phyloP scores from a whole-genome alignment of 2,888 invertebrate genomes.

The Apomyelois bistriatella region DNA sequence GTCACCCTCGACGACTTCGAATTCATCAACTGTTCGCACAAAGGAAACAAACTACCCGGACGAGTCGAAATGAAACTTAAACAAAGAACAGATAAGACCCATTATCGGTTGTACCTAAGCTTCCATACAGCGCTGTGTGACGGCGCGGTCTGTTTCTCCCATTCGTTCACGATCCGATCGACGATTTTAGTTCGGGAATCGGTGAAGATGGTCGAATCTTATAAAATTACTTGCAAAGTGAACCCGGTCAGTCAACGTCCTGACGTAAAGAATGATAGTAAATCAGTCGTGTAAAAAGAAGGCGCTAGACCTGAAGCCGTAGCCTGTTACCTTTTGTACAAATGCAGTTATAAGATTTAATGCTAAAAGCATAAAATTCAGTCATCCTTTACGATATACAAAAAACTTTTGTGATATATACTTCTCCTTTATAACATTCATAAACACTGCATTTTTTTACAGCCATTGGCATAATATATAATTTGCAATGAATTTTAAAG shows the following conservation, averaged over 20 bases:
- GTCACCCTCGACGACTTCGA: constrained; percentile 66
- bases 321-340: too few relatives aligned
- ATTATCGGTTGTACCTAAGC: constrained; percentile 67
- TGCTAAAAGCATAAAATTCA: too few relatives aligned
- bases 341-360: too few relatives aligned
- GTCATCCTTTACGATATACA: too few relatives aligned
- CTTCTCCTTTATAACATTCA: too few relatives aligned
- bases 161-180: constrained; percentile 65
- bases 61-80: constrained; percentile 70
- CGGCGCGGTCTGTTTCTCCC: constrained; percentile 55
- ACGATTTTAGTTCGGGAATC: constrained; percentile 67
- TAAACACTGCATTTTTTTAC: too few relatives aligned
- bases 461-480: too few relatives aligned
- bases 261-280: constrained; percentile 35
- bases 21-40: constrained; percentile 52
- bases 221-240: constrained; percentile 73
- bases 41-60: constrained; percentile 61
- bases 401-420: too few relatives aligned
- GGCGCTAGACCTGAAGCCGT: neutral
- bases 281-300: too few relatives aligned
- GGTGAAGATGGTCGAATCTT: constrained; percentile 69
- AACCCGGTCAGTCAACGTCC: constrained; percentile 61
- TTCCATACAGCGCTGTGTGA: constrained; percentile 69
- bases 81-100: constrained; percentile 61
- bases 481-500: too few relatives aligned